These are phyloP conservation scores for Glaucomys volans DNA, from an alignment of 2,113 vertebrate genomes.

Conservation along the genomic window DNA sequence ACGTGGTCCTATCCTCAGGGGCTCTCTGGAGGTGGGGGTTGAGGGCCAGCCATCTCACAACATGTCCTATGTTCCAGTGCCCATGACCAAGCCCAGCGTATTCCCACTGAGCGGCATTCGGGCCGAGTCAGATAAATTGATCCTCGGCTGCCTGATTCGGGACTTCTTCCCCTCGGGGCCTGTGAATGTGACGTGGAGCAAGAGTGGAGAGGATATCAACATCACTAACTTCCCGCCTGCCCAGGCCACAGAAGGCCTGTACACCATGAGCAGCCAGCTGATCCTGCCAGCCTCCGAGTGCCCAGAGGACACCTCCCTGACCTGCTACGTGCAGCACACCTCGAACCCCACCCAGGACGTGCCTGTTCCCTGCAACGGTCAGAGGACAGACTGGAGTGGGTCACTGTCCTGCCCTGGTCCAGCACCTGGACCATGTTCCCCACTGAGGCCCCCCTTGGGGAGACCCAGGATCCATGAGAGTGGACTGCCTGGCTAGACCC, in stretches of 20 bases:
- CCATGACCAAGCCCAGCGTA: rapidly evolving
- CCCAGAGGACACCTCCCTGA: rapidly evolving
- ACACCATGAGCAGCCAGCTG: conserved; percentile 67
- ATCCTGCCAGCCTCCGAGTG: rapidly evolving
- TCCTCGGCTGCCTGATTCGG: conserved; percentile 52
- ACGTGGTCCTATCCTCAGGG: rapidly evolving
- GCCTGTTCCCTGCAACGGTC: not conserved
- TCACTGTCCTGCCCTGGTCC: not conserved
- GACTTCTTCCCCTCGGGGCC: conserved; percentile 57
- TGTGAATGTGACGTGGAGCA: not conserved
- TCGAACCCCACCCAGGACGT: rapidly evolving
- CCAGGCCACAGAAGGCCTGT: rapidly evolving
- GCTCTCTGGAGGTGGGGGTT: rapidly evolving
- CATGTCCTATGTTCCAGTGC: not conserved
- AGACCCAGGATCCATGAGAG: not conserved
- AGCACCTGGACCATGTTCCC: rapidly evolving
- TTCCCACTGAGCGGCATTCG: rapidly evolving
- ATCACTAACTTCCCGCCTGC: not conserved
- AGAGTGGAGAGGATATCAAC: rapidly evolving
- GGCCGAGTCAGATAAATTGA: rapidly evolving
- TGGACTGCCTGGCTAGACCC: not conserved
- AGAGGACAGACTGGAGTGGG: not conserved
- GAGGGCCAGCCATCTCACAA: not conserved
- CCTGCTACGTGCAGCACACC: not conserved
- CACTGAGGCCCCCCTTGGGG: not conserved